These are phyloP conservation scores for Cricetomys ansorgei DNA, from an alignment of 2,113 vertebrate species.

Conservation along the genomic window DNA sequence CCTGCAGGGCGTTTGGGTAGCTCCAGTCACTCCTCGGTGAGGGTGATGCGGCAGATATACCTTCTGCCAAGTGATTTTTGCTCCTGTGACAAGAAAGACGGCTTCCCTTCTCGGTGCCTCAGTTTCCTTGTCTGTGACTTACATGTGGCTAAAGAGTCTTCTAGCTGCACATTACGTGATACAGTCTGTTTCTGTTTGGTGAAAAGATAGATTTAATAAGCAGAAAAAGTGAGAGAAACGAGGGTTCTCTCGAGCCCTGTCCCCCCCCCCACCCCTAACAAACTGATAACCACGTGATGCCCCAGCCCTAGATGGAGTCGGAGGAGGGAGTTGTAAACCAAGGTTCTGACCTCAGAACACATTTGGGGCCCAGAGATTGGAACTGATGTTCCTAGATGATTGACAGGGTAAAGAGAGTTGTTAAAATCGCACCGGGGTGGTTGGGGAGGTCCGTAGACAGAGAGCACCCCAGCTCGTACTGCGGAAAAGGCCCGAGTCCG, in stretches of 20 bases:
- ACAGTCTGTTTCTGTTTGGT: background rate
- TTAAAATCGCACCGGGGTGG: rapidly evolving
- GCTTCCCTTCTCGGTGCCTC: slow-evolving; percentile 22
- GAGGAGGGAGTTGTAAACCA: background rate
- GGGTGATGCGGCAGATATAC: background rate
- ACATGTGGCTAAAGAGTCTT: background rate
- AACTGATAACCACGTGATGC: slow-evolving; percentile 41
- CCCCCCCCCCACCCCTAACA: background rate
- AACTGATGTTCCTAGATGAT: background rate
- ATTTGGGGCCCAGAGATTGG: background rate
- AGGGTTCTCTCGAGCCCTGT: background rate
- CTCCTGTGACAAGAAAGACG: background rate
- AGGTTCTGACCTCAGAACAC: background rate
- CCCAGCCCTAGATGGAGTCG: background rate
- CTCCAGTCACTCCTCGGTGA: background rate
- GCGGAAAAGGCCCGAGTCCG: rapidly evolving
- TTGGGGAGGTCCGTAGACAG: background rate
- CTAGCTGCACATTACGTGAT: background rate
- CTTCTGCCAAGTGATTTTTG: background rate
- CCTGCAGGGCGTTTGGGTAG: background rate
- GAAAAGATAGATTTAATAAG: background rate
- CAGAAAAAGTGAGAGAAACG: background rate
- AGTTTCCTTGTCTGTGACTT: slow-evolving; percentile 56
- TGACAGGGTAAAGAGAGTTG: background rate
- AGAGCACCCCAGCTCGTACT: rapidly evolving